phyloP scores from a whole-genome alignment of 2,113 vertebrate genomes.

The Pyxicephalus adspersus region DNA sequence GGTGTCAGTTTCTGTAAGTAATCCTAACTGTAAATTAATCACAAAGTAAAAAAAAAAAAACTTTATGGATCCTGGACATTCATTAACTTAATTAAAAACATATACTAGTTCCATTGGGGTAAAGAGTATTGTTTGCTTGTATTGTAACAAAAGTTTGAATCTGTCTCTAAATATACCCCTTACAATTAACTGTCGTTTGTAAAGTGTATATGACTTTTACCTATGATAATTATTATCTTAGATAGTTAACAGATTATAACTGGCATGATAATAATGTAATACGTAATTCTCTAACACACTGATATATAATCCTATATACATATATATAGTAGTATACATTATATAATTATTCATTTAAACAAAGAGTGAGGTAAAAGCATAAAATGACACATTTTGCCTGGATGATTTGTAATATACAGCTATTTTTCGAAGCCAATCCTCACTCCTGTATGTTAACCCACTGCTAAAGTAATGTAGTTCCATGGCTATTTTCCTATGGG shows the following conservation, averaged over 20 bases:
- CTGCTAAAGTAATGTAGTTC: conserved; percentile 42
- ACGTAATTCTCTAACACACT: background rate
- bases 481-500: conserved; percentile 42
- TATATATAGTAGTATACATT: background rate
- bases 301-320: background rate
- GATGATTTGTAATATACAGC: conserved; percentile 9
- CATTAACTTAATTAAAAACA: too few species aligned
- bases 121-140: too few species aligned
- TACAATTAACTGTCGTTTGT: too few species aligned
- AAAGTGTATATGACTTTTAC: too few species aligned
- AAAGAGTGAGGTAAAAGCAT: background rate
- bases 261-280: background rate
- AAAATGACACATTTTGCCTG: background rate
- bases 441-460: conserved; percentile 36
- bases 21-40: too few species aligned
- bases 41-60: too few species aligned
- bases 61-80: too few species aligned
- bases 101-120: too few species aligned
- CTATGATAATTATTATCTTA: too few species aligned
- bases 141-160: too few species aligned
- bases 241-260: background rate
- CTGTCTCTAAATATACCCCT: too few species aligned
- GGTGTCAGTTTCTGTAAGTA: too few species aligned
- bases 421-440: conserved; percentile 31
- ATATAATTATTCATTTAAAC: background rate